phyloP scores from a whole-genome alignment of 2,888 invertebrate species.

The Chrysolina haemoptera region DNA sequence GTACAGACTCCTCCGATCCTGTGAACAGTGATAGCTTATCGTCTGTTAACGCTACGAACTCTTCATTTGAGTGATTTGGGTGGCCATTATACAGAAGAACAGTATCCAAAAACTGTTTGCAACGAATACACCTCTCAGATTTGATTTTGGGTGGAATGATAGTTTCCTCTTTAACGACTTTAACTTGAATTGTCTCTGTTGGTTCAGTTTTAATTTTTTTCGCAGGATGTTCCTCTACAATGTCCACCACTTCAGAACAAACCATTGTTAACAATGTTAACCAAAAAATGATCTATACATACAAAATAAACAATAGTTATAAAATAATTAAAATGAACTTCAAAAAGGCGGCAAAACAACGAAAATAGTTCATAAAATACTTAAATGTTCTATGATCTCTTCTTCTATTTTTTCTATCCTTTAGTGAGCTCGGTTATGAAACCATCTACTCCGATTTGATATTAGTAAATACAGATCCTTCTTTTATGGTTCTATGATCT shows the following conservation, averaged over 20 bases:
- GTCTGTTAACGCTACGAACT: slow-evolving; percentile 82
- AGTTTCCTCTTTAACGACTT: slow-evolving; percentile 16
- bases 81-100: slow-evolving; percentile 79
- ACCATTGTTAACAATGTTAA: neutral
- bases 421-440: too few species aligned
- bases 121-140: slow-evolving; percentile 60
- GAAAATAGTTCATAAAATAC: neutral
- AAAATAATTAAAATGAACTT: neutral
- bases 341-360: neutral
- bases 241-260: neutral
- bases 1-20: slow-evolving; percentile 74
- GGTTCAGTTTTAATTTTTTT: slow-evolving; percentile 33
- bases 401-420: too few species aligned
- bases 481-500: too few species aligned
- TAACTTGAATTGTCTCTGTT: neutral
- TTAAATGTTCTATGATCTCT: too few species aligned
- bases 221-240: neutral
- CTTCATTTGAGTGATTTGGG: slow-evolving; percentile 83
- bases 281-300: neutral
- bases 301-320: neutral
- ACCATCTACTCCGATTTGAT: too few species aligned
- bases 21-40: slow-evolving; percentile 81
- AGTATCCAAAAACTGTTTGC: slow-evolving; percentile 63
- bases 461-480: too few species aligned
- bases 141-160: neutral